These are phyloP conservation scores for Dynastes maya DNA, from an alignment of 2,888 invertebrate species.

Conservation along the genomic window DNA sequence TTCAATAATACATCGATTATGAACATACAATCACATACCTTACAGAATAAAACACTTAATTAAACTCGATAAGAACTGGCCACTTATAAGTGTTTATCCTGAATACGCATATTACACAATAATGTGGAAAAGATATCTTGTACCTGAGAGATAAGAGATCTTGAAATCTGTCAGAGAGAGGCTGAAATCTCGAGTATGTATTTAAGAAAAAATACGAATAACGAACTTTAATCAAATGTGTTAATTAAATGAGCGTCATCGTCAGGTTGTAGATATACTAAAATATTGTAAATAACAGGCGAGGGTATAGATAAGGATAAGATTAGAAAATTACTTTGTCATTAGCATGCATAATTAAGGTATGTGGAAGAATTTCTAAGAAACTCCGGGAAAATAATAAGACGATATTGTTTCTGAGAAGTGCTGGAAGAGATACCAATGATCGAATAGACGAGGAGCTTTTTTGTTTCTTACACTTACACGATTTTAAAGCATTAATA, in stretches of 20 bases:
- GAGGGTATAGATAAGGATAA: not conserved
- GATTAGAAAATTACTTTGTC: no score
- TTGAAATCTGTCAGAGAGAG: conserved; percentile 5
- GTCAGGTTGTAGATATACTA: not conserved
- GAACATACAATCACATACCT: no score
- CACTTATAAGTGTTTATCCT: conserved; percentile 14
- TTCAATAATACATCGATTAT: no score
- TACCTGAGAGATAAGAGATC: not conserved
- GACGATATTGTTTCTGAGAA: no score
- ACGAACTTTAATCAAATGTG: not conserved
- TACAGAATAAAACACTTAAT: no score
- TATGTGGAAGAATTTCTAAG: conserved; percentile 4
- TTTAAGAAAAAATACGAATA: not conserved
- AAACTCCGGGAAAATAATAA: not conserved
- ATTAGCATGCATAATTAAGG: no score
- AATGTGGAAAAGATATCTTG: not conserved
- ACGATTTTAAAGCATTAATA: no score
- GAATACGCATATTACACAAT: not conserved
- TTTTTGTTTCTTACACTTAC: no score
- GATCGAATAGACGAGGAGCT: not conserved
- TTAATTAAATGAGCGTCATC: not conserved
- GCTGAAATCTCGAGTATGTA: not conserved
- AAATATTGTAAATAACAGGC: not conserved
- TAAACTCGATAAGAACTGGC: not conserved
- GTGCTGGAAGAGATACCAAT: not conserved